Evolutionary conservation across 1,140 invertebrate genomes (phyloP).

Genomic region (Maconellicoccus hirsutus): DNA sequence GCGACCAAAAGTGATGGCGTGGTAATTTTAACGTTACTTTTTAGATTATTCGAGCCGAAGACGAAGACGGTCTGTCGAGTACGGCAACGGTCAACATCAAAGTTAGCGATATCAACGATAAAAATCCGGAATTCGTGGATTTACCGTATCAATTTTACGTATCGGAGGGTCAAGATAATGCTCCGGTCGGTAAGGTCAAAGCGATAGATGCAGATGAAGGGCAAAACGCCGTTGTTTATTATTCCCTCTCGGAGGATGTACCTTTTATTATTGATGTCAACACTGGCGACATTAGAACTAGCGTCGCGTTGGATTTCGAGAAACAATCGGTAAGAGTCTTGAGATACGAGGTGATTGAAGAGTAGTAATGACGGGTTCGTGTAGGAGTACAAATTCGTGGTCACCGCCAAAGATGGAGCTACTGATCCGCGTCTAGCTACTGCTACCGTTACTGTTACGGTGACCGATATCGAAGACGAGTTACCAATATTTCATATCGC

Average conservation of each 20-base stretch:
- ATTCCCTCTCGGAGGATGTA: constrained; percentile 56
- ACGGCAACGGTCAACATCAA: constrained; percentile 75
- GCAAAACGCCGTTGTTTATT: constrained; percentile 44
- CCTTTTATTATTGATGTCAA: constrained; percentile 65
- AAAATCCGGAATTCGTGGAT: constrained; percentile 66
- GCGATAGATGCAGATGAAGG: constrained; percentile 72
- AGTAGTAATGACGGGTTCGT: constrained; percentile 17
- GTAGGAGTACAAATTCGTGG: constrained; percentile 66
- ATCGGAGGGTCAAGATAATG: constrained; percentile 59
- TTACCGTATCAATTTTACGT: constrained; percentile 67
- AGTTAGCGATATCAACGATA: constrained; percentile 82
- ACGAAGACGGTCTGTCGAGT: constrained; percentile 65
- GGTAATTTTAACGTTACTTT: not conserved
- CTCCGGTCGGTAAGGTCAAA: constrained; percentile 62
- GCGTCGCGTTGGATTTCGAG: constrained; percentile 69
- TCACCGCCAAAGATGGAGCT: constrained; percentile 78
- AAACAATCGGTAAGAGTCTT: constrained; percentile 52
- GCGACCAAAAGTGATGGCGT: too few species aligned
- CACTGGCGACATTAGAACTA: constrained; percentile 66
- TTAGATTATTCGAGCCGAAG: constrained; percentile 70
- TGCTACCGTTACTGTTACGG: constrained; percentile 67
- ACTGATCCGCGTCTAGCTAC: constrained; percentile 72
- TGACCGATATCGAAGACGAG: constrained; percentile 73
- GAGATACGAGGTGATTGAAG: too few species aligned
- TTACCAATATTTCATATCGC: constrained; percentile 62